Conservation (phyloP, 2,113 vertebrate species). For the Addax nasomaculatus region DNA sequence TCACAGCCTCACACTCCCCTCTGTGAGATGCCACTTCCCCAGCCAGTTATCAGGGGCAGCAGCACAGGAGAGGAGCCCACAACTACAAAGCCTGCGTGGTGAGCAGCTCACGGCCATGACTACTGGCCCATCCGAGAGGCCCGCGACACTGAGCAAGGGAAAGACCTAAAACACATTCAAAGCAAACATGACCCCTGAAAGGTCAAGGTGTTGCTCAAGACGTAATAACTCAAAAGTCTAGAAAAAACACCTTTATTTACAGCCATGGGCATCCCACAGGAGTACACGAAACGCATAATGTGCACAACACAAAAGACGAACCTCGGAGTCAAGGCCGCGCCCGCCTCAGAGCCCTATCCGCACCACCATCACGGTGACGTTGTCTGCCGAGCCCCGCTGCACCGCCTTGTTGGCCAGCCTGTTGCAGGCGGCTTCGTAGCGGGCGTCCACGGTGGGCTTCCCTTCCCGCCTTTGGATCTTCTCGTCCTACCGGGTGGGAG, state of each 20-base stretch:
- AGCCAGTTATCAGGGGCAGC: accelerated
- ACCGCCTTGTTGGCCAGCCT: slow-evolving; percentile 93
- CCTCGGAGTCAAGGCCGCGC: not conserved
- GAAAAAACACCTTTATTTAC: slow-evolving; percentile 83
- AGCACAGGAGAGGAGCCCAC: accelerated
- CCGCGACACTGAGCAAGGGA: accelerated
- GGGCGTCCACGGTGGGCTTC: slow-evolving; percentile 76
- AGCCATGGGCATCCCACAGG: slow-evolving; percentile 62
- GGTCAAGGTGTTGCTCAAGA: not conserved
- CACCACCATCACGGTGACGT: slow-evolving; percentile 94
- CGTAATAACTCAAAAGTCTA: slow-evolving; percentile 28
- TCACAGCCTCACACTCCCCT: accelerated
- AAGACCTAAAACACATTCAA: too few relatives aligned
- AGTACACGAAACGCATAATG: not conserved
- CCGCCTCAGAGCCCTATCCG: slow-evolving; percentile 83
- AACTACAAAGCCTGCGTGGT: accelerated
- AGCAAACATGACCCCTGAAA: not conserved
- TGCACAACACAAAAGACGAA: not conserved
- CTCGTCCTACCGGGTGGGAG: slow-evolving; percentile 80
- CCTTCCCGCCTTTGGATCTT: slow-evolving; percentile 80
- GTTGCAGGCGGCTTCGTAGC: slow-evolving; percentile 89
- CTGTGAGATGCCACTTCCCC: not conserved
- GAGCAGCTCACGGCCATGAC: accelerated
- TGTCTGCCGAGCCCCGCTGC: slow-evolving; percentile 93
- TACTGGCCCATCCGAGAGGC: accelerated